Base-by-base conservation (phyloP, 2,113 vertebrate genomes). In the Bostrychus sinensis region DNA sequence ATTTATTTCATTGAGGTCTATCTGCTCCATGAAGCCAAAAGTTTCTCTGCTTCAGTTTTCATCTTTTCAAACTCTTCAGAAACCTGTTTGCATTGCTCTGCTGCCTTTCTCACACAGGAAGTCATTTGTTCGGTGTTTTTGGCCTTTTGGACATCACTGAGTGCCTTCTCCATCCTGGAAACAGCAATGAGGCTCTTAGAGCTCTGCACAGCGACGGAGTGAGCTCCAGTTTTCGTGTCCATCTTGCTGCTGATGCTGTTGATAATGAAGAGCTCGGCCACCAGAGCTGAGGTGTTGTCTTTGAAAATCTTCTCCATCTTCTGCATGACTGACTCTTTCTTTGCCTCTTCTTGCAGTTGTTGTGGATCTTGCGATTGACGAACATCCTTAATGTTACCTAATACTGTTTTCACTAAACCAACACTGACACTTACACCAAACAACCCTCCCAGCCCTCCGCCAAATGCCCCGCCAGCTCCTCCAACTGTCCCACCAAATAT, bases 121-220 rank as follows among this genome's bases (percentile, higher is more conserved):
- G 37, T 7, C 7, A 50, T 7, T 26, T 13, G 14, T 4, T 7
- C 1, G 2, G n/a, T 5, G 4, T 60, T 23, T 5, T 25, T 0
- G 0, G 16, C 0, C 0, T 1, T 1, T n/a, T 12, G 7, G 38
- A 4, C 4, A 45, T 16, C 26, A 0, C 0, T 23, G 32, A 51
- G 0, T 0, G 2, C 17, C 20, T 28, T 10, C 39, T 53, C 12
- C 67, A 58, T 17, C 12, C 0, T 16, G 0, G 9, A 11, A 32
- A 55, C 56, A 2, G n/a, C 26, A 3, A 9, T 0, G 50, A 78
- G 38, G 8, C 56, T 61, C 9, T 25, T 45, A 0, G 17, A 42
- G 0, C 22, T 10, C 14, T 65, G 50, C 5, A 1, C 14, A 0
- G 23, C 3, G 0, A 67, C 1, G 0, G 16, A 0, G 1, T 8